Conservation (phyloP, 2,797 vertebrate genomes). For the Perdix hodgsoniae region DNA sequence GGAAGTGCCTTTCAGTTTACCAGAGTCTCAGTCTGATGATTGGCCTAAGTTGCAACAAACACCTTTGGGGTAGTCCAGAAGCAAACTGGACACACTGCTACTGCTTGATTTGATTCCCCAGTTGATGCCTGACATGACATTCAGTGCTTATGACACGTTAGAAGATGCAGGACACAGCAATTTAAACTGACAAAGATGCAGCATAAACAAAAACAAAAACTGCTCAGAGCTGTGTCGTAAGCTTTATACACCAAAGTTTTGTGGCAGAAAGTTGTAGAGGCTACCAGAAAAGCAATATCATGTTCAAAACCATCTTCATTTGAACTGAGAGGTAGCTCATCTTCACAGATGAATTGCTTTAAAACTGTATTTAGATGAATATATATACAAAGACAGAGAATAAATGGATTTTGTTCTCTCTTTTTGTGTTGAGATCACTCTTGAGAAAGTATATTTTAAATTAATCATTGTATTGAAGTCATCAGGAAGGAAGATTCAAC, state of each 20-base stretch:
- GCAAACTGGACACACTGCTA: not conserved
- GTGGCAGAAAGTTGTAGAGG: slow-evolving; percentile 12
- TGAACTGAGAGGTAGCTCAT: not conserved
- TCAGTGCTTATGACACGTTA: not conserved
- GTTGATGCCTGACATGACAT: not conserved
- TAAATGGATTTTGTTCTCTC: not conserved
- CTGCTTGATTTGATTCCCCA: slow-evolving; percentile 12
- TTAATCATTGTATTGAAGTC: not conserved
- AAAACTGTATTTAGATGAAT: slow-evolving; percentile 15
- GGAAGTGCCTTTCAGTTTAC: not conserved
- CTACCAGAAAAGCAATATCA: not conserved
- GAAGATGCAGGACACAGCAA: not conserved
- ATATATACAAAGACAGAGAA: not conserved
- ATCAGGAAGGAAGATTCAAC: not conserved
- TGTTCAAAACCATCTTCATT: not conserved
- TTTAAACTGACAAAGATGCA: not conserved
- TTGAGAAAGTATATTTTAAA: not conserved
- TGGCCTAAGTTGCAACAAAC: not conserved
- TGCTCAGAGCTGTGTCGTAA: slow-evolving; percentile 3
- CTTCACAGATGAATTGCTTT: slow-evolving; percentile 6
- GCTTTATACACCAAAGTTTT: not conserved
- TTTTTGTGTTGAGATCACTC: not conserved
- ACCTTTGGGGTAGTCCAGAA: slow-evolving; percentile 23
- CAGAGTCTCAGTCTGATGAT: not conserved
- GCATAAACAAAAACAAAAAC: not conserved